A percentile compares a stretch with the other conserved stretches of the same genome.
These are phyloP conservation scores for Stramonita haemastoma DNA, from an alignment of 2,888 invertebrate genomes.

Conservation along the genomic window DNA sequence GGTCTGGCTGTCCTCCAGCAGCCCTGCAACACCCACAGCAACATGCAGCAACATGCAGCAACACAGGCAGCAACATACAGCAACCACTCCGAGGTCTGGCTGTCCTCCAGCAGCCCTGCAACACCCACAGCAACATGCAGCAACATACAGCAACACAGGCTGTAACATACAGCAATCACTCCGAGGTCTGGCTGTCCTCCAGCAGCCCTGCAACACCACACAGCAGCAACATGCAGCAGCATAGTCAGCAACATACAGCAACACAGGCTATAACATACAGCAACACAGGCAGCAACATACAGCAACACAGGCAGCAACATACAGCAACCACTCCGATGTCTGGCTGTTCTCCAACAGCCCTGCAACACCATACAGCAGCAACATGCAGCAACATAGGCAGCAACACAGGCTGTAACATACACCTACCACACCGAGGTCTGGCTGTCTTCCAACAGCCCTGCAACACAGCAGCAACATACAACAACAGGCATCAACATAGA, in stretches of 20 bases:
- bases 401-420: background rate
- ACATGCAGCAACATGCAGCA: too few relatives aligned
- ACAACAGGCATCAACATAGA: too few relatives aligned
- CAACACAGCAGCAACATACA: conserved; percentile 50
- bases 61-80: too few relatives aligned
- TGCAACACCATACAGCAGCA: conserved; percentile 24
- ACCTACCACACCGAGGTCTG: conserved; percentile 56
- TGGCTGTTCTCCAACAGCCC: conserved; percentile 59
- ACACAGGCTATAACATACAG: conserved; percentile 60
- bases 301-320: too few relatives aligned
- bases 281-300: background rate
- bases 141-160: too few relatives aligned
- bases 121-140: background rate
- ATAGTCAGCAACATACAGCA: conserved; percentile 52
- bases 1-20: conserved; percentile 56
- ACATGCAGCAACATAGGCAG: too few relatives aligned
- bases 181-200: conserved; percentile 53
- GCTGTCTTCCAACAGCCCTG: conserved; percentile 59
- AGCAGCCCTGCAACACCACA: conserved; percentile 56
- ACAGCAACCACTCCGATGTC: conserved; percentile 59
- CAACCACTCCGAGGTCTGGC: conserved; percentile 57
- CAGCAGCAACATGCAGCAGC: conserved; percentile 47
- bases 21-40: conserved; percentile 51
- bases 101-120: conserved; percentile 58
- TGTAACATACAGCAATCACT: conserved; percentile 63